Percentiles rank a stretch among this genome's conserved stretches.
phyloP scores from a whole-genome alignment of 2,888 invertebrate species.

The Galerucella calmariensis region DNA sequence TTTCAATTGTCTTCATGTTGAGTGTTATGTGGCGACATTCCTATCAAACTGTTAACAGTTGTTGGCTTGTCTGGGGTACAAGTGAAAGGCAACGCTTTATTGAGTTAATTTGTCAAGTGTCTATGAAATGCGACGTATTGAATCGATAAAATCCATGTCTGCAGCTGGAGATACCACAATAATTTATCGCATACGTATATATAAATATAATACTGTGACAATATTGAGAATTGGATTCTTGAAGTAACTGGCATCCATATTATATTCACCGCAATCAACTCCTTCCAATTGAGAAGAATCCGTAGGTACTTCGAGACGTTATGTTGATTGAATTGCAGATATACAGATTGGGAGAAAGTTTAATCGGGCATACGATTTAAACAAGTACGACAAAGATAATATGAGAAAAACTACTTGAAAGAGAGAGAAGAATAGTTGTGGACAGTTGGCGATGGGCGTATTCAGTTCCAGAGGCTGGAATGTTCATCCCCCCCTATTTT shows the following conservation, averaged over 20 bases:
- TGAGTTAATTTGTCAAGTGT: slow-evolving; percentile 4
- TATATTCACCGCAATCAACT: background rate
- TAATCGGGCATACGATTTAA: too few relatives aligned
- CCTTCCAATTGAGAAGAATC: background rate
- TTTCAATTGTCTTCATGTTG: background rate
- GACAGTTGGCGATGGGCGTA: too few relatives aligned
- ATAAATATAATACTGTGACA: background rate
- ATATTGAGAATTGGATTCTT: background rate
- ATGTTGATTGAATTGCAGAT: background rate
- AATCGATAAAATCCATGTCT: background rate
- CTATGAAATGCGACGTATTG: background rate
- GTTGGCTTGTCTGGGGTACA: background rate
- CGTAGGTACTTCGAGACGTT: background rate
- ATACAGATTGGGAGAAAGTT: too few relatives aligned
- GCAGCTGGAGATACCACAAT: background rate
- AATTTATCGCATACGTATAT: background rate
- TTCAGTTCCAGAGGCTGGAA: too few relatives aligned
- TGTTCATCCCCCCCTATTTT: too few relatives aligned
- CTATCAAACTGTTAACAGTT: slow-evolving; percentile 1
- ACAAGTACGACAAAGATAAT: too few relatives aligned
- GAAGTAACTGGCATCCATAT: background rate
- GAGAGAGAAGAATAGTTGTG: too few relatives aligned
- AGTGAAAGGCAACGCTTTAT: background rate
- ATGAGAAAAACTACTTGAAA: too few relatives aligned
- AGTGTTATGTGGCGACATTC: background rate